Evolutionary conservation across 2,113 vertebrate species (phyloP).

Genomic region (Scomber colias): DNA sequence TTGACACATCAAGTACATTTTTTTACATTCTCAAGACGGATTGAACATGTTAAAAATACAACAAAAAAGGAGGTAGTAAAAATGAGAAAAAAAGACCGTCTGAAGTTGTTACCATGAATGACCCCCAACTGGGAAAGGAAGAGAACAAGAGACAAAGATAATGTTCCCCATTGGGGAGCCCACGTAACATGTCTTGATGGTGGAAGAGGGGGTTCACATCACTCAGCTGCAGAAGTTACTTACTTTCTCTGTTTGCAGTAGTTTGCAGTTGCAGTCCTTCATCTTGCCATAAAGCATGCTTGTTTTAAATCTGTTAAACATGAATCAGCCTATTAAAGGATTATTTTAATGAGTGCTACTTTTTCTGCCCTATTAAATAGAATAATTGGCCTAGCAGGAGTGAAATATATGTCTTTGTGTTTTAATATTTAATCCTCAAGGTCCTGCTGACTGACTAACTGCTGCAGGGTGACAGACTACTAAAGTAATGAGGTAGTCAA

Average conservation of each 20-base stretch:
- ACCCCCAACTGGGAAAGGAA: slow-evolving; percentile 70
- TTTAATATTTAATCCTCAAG: slow-evolving; percentile 38
- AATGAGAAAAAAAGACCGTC: slow-evolving; percentile 53
- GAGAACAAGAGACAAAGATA: slow-evolving; percentile 65
- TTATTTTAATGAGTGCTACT: background rate
- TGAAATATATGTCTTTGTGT: slow-evolving; percentile 15
- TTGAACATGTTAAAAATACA: slow-evolving; percentile 69
- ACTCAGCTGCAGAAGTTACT: slow-evolving; percentile 24
- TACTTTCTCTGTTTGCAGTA: slow-evolving; percentile 33
- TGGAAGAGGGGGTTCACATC: slow-evolving; percentile 42
- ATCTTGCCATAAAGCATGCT: background rate
- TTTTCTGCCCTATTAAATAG: slow-evolving; percentile 1
- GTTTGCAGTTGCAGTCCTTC: slow-evolving; percentile 12
- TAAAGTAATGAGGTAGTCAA: slow-evolving; percentile 9
- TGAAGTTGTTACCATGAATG: slow-evolving; percentile 75
- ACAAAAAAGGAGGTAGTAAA: slow-evolving; percentile 63
- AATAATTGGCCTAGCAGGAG: background rate
- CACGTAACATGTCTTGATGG: slow-evolving; percentile 44
- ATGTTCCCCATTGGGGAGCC: slow-evolving; percentile 52
- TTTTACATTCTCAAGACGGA: slow-evolving; percentile 66
- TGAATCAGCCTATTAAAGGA: background rate
- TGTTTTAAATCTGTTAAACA: background rate
- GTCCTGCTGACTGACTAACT: slow-evolving; percentile 23
- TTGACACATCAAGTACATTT: background rate
- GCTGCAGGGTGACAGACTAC: background rate